Evolutionary conservation across 1,140 invertebrate genomes (phyloP).

Genomic region (Papilio polyxenes): DNA sequence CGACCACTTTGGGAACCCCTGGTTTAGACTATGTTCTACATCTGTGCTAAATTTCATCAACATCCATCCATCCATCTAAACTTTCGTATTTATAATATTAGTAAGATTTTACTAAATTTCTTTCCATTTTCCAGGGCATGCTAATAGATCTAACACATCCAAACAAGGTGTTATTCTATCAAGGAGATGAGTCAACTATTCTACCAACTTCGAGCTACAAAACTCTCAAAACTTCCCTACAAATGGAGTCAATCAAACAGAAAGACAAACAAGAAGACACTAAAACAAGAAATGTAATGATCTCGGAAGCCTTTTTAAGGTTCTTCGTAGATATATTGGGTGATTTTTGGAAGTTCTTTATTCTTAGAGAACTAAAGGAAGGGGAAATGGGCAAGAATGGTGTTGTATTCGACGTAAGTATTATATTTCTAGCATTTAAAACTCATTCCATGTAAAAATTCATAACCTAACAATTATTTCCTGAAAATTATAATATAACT

Average conservation of each 20-base stretch:
- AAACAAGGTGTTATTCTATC: conserved; percentile 68
- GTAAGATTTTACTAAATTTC: too few relatives aligned
- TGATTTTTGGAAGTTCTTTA: conserved; percentile 81
- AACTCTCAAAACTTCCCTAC: conserved; percentile 83
- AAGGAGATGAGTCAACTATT: conserved; percentile 85
- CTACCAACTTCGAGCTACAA: conserved; percentile 84
- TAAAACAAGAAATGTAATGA: conserved; percentile 83
- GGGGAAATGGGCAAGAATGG: conserved; percentile 63
- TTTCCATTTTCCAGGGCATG: conserved; percentile 65
- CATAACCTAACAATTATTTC: not conserved
- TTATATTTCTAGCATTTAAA: not conserved
- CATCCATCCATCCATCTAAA: too few relatives aligned
- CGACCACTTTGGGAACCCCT: too few relatives aligned
- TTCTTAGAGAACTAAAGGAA: conserved; percentile 55
- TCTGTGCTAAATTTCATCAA: too few relatives aligned
- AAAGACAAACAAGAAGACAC: conserved; percentile 63
- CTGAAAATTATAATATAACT: too few relatives aligned
- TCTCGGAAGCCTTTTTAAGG: conserved; percentile 86
- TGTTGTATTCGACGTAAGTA: conserved; percentile 74
- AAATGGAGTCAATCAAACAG: conserved; percentile 81
- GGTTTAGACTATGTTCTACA: too few relatives aligned
- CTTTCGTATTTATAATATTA: too few relatives aligned
- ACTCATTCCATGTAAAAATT: not conserved
- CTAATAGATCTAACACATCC: conserved; percentile 69
- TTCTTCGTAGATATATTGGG: conserved; percentile 86